These are phyloP conservation scores for Goniozus legneri DNA, from an alignment of 1,140 invertebrate genomes.

Conservation along the genomic window DNA sequence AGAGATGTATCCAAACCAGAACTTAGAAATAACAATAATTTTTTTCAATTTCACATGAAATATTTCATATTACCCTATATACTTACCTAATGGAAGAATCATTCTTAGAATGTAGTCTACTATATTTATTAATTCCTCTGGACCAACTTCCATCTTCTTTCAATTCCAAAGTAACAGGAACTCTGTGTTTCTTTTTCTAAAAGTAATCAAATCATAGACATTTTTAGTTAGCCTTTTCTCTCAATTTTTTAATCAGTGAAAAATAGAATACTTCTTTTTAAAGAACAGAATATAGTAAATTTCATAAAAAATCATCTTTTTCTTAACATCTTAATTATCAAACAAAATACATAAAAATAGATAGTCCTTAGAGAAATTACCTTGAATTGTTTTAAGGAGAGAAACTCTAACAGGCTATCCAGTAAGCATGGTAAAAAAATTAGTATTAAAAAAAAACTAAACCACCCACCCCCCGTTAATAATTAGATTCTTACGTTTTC, in stretches of 20 bases:
- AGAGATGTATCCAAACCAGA: conserved; percentile 48
- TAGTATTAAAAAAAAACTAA: conserved; percentile 19
- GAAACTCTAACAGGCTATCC: conserved; percentile 43
- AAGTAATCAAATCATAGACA: not conserved
- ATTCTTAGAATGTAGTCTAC: conserved; percentile 42
- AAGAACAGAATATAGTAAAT: not conserved
- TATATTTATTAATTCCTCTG: conserved; percentile 44
- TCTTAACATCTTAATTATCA: not conserved
- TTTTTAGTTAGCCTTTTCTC: too few species aligned
- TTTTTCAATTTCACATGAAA: too few species aligned
- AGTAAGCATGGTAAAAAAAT: conserved; percentile 33
- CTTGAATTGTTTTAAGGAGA: conserved; percentile 43
- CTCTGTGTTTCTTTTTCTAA: conserved; percentile 34
- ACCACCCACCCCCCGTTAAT: too few species aligned
- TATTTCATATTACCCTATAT: not conserved
- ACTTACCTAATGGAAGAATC: conserved; percentile 36
- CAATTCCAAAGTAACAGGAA: conserved; percentile 46
- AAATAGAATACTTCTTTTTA: too few species aligned
- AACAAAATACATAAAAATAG: not conserved
- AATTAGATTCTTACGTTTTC: conserved; percentile 27
- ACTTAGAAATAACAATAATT: too few species aligned
- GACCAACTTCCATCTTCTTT: conserved; percentile 51
- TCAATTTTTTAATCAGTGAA: too few species aligned
- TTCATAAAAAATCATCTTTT: not conserved
- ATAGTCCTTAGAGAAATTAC: conserved; percentile 24